Base-by-base conservation (phyloP, 2,888 invertebrate species). In the Scaptomyza parva region DNA sequence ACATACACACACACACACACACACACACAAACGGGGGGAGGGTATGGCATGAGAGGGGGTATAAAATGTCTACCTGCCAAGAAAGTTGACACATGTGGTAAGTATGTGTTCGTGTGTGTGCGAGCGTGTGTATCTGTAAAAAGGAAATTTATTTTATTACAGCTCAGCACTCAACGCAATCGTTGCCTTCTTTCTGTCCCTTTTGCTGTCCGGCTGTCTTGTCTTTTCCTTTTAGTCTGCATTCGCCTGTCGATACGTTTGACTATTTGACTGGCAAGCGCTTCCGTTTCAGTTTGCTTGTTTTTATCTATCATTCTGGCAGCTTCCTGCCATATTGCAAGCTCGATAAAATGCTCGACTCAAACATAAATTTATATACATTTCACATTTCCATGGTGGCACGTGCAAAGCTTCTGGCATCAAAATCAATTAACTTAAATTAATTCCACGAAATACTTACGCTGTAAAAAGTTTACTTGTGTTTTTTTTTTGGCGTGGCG, bases 401-500 rank as follows among this genome's bases (percentile, higher is more conserved):
- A 77, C 78, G 78, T 74, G 70, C 67, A 65, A 50, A 63, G 81
- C 75, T 71, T 20, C 62, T 60, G 68, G 76, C 64, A 62, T 52
- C 67, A 71, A 80, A 82, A 78, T 86, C 86, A 82, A 82, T 84
- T 86, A 82, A 77, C 81, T 80, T 78, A 65, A 82, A 86, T 84
- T 75, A 82, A 86, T 84, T 86, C 81, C 64, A 61, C 62, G 70
- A 73, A 68, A 63, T 59, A 58, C 63, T 70, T 64, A 44, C 28
- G 62, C 58, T 61, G 67, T 47, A 59, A 65, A 70, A 74, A 70
- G 41, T 62, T 37, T 37, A n/a, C n/a, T n/a, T n/a, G n/a, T n/a
- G n/a, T 37, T 9, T 69, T 58, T n/a, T n/a, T n/a, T n/a, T n/a
- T n/a, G n/a, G n/a, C n/a, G n/a, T n/a, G n/a, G 26, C 48, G 47